Percentiles rank a stretch among this genome's conserved stretches.
Evolutionary conservation across 1,140 invertebrate genomes (phyloP).

Genomic region (Whitmania pigra): DNA sequence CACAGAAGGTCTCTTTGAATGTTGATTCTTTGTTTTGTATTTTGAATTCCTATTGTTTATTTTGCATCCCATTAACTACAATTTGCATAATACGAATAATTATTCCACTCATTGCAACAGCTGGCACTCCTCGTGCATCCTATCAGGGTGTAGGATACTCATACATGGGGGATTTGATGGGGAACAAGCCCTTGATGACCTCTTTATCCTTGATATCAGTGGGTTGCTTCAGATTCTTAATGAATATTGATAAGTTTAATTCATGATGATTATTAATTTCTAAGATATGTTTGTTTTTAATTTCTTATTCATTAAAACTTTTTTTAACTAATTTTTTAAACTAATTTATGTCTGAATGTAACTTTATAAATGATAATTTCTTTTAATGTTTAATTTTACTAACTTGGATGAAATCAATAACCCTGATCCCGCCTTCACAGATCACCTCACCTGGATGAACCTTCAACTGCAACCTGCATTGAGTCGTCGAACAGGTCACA

Average conservation of each 20-base stretch:
- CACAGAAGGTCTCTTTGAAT: slow-evolving; percentile 33
- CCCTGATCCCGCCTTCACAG: not conserved
- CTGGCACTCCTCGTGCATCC: slow-evolving; percentile 38
- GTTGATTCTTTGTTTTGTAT: not conserved
- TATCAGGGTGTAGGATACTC: slow-evolving; percentile 32
- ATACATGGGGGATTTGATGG: slow-evolving; percentile 41
- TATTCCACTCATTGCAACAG: slow-evolving; percentile 27
- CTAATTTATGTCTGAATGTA: too few relatives aligned
- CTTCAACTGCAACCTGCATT: not conserved
- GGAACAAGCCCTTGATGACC: slow-evolving; percentile 35
- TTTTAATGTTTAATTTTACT: too few relatives aligned
- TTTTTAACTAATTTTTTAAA: too few relatives aligned
- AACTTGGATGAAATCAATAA: too few relatives aligned
- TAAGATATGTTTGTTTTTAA: too few relatives aligned
- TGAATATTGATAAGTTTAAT: too few relatives aligned
- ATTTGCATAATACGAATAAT: not conserved
- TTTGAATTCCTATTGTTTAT: slow-evolving; percentile 2
- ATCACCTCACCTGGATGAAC: not conserved
- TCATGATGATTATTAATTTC: too few relatives aligned
- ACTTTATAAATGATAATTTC: too few relatives aligned
- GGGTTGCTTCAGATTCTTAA: slow-evolving; percentile 17
- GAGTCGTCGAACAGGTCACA: slow-evolving; percentile 27
- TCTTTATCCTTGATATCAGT: slow-evolving; percentile 37
- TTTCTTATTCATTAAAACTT: too few relatives aligned
- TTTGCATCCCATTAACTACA: not conserved